Percentiles rank a stretch among this genome's conserved stretches.
Conservation (phyloP, 2,888 invertebrate genomes). For the Troides helena region DNA sequence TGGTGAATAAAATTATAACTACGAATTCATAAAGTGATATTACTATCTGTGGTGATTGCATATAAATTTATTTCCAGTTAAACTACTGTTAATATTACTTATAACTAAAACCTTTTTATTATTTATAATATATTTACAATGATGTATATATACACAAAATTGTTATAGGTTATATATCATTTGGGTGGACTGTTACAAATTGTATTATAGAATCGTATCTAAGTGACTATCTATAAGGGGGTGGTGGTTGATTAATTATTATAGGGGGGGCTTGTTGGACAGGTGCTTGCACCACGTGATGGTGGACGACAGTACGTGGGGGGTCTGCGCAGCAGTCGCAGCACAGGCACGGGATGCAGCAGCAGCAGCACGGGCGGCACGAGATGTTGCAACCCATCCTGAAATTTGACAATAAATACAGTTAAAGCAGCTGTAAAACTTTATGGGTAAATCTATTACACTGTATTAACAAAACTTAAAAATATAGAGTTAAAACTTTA, state of each 20-base stretch:
- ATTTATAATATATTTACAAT: slow-evolving; percentile 2
- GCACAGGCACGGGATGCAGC: slow-evolving; percentile 67
- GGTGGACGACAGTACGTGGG: slow-evolving; percentile 43
- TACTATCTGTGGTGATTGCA: neutral
- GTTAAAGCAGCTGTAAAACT: neutral
- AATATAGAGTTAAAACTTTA: no score
- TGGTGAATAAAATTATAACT: no score
- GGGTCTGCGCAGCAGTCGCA: slow-evolving; percentile 64
- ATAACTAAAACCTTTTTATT: neutral
- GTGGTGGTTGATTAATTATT: slow-evolving; percentile 49
- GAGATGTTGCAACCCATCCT: slow-evolving; percentile 73
- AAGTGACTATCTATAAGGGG: slow-evolving; percentile 46
- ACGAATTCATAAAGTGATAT: no score
- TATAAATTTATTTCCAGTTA: neutral
- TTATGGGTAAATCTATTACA: neutral
- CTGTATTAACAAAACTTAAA: no score
- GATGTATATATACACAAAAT: neutral
- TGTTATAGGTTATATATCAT: neutral
- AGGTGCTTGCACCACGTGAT: slow-evolving; percentile 47
- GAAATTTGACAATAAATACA: slow-evolving; percentile 39
- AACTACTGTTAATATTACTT: neutral
- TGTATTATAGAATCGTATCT: neutral
- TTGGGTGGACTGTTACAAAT: neutral
- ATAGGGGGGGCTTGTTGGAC: slow-evolving; percentile 36
- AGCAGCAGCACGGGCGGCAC: slow-evolving; percentile 70